Base-by-base conservation (phyloP, 2,888 invertebrate species). In the Zygaena filipendulae region DNA sequence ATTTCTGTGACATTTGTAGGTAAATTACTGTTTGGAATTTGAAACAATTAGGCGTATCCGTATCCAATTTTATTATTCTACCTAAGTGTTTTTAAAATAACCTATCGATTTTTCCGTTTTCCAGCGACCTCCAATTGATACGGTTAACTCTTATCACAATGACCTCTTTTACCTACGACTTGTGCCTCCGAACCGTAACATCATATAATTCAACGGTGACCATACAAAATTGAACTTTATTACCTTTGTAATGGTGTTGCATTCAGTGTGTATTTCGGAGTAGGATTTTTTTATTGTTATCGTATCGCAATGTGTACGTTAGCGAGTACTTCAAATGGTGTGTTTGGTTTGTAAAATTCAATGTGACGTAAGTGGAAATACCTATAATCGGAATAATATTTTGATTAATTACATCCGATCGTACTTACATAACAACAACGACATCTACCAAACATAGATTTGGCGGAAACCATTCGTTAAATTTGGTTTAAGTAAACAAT, bases 91-190 rank as follows among this genome's bases (percentile, higher is more conserved):
- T 38, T 32, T 31, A 36, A 39, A 40, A 32, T 32, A 40, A 37
- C 36, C 36, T 30, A 36, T 33, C 35, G 46, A 51, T 59, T 64
- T 67, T 61, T 59, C 54, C 51, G 49, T 66, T 70, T 66, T 59
- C 68, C 59, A 48, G 49, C 55, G 67, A 72, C 72, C 71, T 72
- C 62, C 56, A 47, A 32, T 45, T 39, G 42, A 47, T 40, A 45
- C 48, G 52, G 40, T 49, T 33, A 47, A 46, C 39, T 57, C 60
- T 74, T 77, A 75, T 75, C 75, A 66, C 47, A 48, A n/a, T 67
- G 74, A 75, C 75, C 75, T 59, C 68, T 63, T 74, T 75, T n/a
- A n/a, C 54, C 61, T 44, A 58, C 16, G 16, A 59, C 59, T 57
- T 57, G 35, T 45, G 35, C 29, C 26, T 29, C 20, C 35, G 33